phyloP scores from a whole-genome alignment of 2,888 invertebrate genomes.

The Cosmia pyralina region DNA sequence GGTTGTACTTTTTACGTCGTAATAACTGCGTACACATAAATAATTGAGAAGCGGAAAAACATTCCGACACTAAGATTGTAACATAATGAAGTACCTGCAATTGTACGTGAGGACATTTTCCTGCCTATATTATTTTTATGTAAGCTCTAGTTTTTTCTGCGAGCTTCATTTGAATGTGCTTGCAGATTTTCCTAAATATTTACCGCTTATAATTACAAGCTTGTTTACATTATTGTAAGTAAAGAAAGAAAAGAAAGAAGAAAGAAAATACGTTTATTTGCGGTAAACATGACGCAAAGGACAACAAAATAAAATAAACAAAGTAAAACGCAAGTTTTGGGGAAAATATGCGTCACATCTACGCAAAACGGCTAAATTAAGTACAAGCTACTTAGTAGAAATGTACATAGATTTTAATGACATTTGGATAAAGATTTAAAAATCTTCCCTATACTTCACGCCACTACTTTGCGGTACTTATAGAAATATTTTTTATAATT shows the following conservation, averaged over 20 bases:
- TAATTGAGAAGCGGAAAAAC: conserved; percentile 65
- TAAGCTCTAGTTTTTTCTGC: conserved; percentile 30
- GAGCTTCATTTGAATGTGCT: conserved; percentile 28
- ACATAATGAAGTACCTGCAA: conserved; percentile 48
- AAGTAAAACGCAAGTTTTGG: too few species aligned
- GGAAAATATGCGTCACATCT: too few species aligned
- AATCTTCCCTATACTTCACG: background rate
- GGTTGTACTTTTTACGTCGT: conserved; percentile 69
- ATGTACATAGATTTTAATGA: background rate
- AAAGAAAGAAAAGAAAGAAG: too few species aligned
- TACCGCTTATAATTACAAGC: conserved; percentile 12
- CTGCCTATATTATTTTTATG: conserved; percentile 43
- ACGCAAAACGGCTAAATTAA: too few species aligned
- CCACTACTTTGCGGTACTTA: too few species aligned
- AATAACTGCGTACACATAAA: conserved; percentile 69
- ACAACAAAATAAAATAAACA: too few species aligned
- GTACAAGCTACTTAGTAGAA: background rate
- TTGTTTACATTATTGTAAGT: conserved; percentile 20
- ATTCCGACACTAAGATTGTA: conserved; percentile 61
- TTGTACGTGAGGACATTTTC: conserved; percentile 27
- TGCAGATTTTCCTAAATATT: conserved; percentile 49
- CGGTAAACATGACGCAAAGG: too few species aligned
- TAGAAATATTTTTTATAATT: background rate
- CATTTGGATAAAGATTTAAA: background rate
- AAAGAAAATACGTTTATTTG: too few species aligned